Percentiles rank a stretch among this genome's conserved stretches.
Conservation (phyloP, 1,140 invertebrate species). For the Dreissena rostriformis region DNA sequence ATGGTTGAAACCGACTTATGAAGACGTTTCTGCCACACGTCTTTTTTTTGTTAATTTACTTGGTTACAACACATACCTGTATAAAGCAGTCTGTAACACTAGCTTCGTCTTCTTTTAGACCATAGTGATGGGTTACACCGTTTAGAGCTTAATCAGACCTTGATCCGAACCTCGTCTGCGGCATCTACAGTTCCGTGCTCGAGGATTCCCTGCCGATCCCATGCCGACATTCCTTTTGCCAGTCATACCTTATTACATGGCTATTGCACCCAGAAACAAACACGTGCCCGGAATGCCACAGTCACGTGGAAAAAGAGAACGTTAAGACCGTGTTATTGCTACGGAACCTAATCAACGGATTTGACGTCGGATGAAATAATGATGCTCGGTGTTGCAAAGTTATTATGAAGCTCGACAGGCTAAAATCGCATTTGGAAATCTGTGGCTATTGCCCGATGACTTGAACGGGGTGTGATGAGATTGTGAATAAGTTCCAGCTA, state of each 20-base stretch:
- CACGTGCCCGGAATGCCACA: constrained; percentile 77
- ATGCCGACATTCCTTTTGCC: constrained; percentile 78
- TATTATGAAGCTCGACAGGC: constrained; percentile 68
- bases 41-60: not conserved
- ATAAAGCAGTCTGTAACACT: too few relatives aligned
- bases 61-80: not conserved
- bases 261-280: constrained; percentile 62
- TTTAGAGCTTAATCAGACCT: constrained; percentile 66
- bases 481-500: constrained; percentile 68
- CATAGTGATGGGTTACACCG: constrained; percentile 71
- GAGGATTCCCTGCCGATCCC: constrained; percentile 75
- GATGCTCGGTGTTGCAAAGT: constrained; percentile 70
- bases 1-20: too few relatives aligned
- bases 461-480: constrained; percentile 71
- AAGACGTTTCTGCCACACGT: too few relatives aligned
- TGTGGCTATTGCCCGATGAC: constrained; percentile 69
- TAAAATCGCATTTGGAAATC: constrained; percentile 64
- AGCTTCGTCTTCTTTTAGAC: not conserved
- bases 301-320: constrained; percentile 53
- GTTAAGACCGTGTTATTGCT: constrained; percentile 72
- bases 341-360: constrained; percentile 75
- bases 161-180: constrained; percentile 77
- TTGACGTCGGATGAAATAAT: constrained; percentile 71
- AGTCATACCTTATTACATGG: constrained; percentile 74
- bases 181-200: constrained; percentile 76